Base-by-base conservation (phyloP, 2,888 invertebrate species). In the Fabriciana adippe region DNA sequence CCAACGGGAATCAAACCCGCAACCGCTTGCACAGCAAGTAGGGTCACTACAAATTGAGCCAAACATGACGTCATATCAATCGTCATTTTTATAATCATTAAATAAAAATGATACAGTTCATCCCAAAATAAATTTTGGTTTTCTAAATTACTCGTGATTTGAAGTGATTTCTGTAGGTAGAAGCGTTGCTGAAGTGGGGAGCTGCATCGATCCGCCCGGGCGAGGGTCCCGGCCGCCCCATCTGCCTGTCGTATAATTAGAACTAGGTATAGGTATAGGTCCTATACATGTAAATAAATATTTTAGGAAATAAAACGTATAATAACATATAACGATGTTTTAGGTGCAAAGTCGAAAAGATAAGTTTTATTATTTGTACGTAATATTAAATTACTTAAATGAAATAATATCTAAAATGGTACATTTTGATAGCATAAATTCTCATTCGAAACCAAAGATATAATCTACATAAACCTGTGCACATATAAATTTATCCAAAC, bases 171-270 rank as follows among this genome's bases (percentile, higher is more conserved):
- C 16, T 26, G 35, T 31, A 21, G 60, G 64, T 64, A 53, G 63
- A 65, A 57, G 59, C 62, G 62, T 53, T 51, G 69, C 18, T 68
- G 70, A 41, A 73, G 61, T 71, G 68, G 74, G 72, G 74, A 79
- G 88, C 87, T 87, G 72, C 69, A 88, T 88, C 88, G 89, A 89
- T 88, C 87, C 74, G 85, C 80, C 85, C 86, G 87, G 88, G 88
- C 65, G 67, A 70, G 73, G 73, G 73, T 63, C 73, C 72, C 72
- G 47, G 59, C 64, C 66, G 69, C 66, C 68, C 72, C 69, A 73
- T 73, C 72, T 73, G 73, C 72, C 66, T 71, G 61, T 70, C 57
- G 66, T 69, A 67, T 70, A 70, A 73, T 72, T 73, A 73, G 56
- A 67, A 55, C 67, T 54, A 62, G 26, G 26, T 53, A 51, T 57